Base-by-base conservation (phyloP, 2,797 vertebrate genomes). In the Coregonus suidteri region DNA sequence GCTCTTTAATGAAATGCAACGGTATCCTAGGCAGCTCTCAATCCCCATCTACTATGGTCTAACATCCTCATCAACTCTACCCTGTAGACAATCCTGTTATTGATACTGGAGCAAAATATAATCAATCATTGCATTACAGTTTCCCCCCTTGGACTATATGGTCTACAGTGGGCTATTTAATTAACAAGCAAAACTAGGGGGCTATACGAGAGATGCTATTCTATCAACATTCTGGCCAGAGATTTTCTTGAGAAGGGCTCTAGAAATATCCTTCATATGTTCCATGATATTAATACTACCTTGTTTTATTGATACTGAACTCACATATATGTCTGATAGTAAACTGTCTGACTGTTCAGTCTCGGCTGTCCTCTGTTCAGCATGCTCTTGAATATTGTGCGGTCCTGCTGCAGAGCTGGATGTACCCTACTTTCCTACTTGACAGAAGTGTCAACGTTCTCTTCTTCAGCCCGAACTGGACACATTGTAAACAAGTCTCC, bases 11-110 rank as follows among this genome's bases (percentile, higher is more conserved):
- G 18, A 71, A 53, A 37, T 74, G 79, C 47, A 76, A 82, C 75
- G 1, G 71, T 31, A 56, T 31, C 77, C 75, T 35, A 47, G 41
- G 41, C 41, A 77, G 74, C 82, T 84, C 78, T 73, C 82, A 35
- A 81, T 59, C 56, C 56, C 56, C 0, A 59, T 20, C n/a, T 18
- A 9, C n/a, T 59, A 18, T 20, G 56, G n/a, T 59, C n/a, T 20
- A 59, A 20, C n/a, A 59, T 7, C 18, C 7, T 18, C 18, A n/a
- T 59, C 56, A 6, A 20, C 56, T 59, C 56, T 59, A 16, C 56
- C n/a, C 18, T 59, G 56, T 59, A 59, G n/a, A 59, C 56, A 56
- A 56, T 15, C 1, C 53, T 59, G 56, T 2, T 59, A 7, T 9
- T 59, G 56, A 59, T 59, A 59, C 4, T 59, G 56, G 56, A 59